Conservation (phyloP, 1,140 invertebrate species). For the Calycopis cecrops region DNA sequence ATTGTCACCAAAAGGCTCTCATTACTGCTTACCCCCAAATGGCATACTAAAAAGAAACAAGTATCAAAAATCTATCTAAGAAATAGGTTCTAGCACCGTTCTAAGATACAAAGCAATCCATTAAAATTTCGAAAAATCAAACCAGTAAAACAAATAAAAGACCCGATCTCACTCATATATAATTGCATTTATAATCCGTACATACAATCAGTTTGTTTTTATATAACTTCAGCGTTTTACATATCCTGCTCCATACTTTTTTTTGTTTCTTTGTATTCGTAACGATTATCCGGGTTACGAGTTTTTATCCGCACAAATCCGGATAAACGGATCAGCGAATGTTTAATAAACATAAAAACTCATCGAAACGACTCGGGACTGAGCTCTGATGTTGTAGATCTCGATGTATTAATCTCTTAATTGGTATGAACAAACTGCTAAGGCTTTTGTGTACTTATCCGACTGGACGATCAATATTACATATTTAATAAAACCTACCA, state of each 20-base stretch:
- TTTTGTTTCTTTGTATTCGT: slow-evolving; percentile 34
- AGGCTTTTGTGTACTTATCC: background rate
- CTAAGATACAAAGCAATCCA: too few species aligned
- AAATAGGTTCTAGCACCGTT: too few species aligned
- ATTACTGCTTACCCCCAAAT: too few species aligned
- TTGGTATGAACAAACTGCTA: slow-evolving; percentile 2
- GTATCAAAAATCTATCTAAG: too few species aligned
- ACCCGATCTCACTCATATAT: too few species aligned
- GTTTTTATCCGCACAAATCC: slow-evolving; percentile 37
- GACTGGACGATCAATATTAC: too few species aligned
- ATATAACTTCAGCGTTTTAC: slow-evolving; percentile 21
- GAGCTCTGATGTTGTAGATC: slow-evolving; percentile 26
- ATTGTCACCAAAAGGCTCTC: too few species aligned
- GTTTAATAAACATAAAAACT: slow-evolving; percentile 46
- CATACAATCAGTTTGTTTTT: background rate
- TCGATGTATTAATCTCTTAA: slow-evolving; percentile 28
- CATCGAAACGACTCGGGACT: slow-evolving; percentile 28
- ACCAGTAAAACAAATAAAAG: too few species aligned
- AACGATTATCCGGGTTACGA: slow-evolving; percentile 37
- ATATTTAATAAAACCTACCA: too few species aligned
- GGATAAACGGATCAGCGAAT: slow-evolving; percentile 35
- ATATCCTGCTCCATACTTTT: slow-evolving; percentile 34
- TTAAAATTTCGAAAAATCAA: too few species aligned
- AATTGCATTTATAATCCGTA: too few species aligned
- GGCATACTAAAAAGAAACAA: too few species aligned